Conservation (phyloP, 2,797 vertebrate species). For the Glossophaga mutica region DNA sequence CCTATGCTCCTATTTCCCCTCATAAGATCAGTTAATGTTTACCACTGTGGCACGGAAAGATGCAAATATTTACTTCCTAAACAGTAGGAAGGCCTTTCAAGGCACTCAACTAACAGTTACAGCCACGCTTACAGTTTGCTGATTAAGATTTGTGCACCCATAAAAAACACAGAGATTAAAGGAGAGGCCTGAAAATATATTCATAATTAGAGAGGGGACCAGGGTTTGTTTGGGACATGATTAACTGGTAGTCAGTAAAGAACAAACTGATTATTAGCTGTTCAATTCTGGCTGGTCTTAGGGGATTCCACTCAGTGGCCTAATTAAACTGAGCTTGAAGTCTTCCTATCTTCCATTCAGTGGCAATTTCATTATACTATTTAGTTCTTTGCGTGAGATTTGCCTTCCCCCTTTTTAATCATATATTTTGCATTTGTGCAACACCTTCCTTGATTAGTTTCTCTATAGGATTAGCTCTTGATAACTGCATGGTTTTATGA, state of each 20-base stretch:
- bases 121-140: conserved; percentile 81
- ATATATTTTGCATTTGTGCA: conserved; percentile 87
- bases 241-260: conserved; percentile 94
- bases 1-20: background rate
- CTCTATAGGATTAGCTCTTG: conserved; percentile 86
- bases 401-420: conserved; percentile 85
- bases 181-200: conserved; percentile 81
- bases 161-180: conserved; percentile 78
- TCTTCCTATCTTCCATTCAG: conserved; percentile 86
- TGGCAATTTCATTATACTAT: conserved; percentile 83
- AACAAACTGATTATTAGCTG: conserved; percentile 95
- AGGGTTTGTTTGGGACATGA: conserved; percentile 88
- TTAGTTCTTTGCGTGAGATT: conserved; percentile 82
- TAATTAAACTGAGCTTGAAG: conserved; percentile 89
- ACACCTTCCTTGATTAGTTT: conserved; percentile 90
- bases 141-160: conserved; percentile 81
- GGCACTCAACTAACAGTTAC: conserved; percentile 72
- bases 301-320: conserved; percentile 86
- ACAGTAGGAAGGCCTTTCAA: conserved; percentile 83
- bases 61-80: conserved; percentile 88
- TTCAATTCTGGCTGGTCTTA: conserved; percentile 88
- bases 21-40: conserved; percentile 70
- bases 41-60: conserved; percentile 71
- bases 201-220: conserved; percentile 82
- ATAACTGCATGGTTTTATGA: conserved; percentile 83